A percentile compares a stretch with the other conserved stretches of the same genome.
Conservation (phyloP, 2,888 invertebrate species). For the Drosophila birchii region DNA sequence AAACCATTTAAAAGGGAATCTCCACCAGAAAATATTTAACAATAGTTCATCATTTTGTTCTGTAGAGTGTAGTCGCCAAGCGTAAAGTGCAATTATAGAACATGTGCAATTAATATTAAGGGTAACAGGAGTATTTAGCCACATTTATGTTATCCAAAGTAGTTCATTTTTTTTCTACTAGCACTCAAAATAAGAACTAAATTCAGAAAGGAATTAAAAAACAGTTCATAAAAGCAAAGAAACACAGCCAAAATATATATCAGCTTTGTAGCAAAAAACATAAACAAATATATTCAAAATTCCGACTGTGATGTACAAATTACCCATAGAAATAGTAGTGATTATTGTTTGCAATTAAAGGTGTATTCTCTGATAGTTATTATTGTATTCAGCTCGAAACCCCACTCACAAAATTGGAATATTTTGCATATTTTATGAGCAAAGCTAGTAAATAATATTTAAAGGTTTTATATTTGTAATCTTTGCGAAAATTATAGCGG, state of each 20-base stretch:
- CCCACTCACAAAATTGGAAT: background rate
- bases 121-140: slow-evolving; percentile 16
- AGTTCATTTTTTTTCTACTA: background rate
- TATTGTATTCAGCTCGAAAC: background rate
- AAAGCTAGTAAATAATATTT: background rate
- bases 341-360: background rate
- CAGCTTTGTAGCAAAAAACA: background rate
- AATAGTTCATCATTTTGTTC: slow-evolving; percentile 12
- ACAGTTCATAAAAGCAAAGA: background rate
- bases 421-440: background rate
- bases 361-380: background rate
- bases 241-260: slow-evolving; percentile 10
- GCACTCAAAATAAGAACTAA: background rate
- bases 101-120: slow-evolving; percentile 63
- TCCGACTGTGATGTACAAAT: slow-evolving; percentile 16
- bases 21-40: slow-evolving; percentile 8
- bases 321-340: background rate
- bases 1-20: slow-evolving; percentile 82
- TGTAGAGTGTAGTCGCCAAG: slow-evolving; percentile 46
- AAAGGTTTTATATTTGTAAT: background rate
- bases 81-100: slow-evolving; percentile 74
- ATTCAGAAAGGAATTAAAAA: background rate
- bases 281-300: slow-evolving; percentile 4
- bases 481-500: background rate
- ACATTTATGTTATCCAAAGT: slow-evolving; percentile 12